Conservation (phyloP, 2,113 vertebrate genomes). For the Ptyas mucosa region DNA sequence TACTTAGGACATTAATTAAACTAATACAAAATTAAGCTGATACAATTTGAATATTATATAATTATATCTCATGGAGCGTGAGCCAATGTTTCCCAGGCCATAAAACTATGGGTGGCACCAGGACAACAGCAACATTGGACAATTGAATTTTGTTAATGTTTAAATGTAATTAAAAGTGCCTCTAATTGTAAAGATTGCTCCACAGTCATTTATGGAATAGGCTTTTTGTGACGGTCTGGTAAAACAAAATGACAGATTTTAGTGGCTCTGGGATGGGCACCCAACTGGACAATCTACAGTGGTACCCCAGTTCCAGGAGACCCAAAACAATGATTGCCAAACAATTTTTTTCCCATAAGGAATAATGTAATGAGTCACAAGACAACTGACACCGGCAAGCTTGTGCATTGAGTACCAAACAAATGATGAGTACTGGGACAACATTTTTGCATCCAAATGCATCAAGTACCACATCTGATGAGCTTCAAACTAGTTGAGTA, state of each 20-base stretch:
- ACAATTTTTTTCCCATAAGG: no score
- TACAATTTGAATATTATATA: background rate
- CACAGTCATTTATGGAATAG: background rate
- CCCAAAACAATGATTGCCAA: no score
- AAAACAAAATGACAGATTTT: background rate
- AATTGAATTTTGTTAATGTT: background rate
- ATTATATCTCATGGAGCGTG: background rate
- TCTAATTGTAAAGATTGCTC: background rate
- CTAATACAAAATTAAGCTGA: background rate
- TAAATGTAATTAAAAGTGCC: background rate
- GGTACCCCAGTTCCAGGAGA: no score
- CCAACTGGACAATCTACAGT: no score
- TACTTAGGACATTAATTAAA: background rate
- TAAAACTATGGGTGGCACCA: background rate
- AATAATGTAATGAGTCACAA: no score
- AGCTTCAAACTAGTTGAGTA: no score
- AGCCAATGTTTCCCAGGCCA: background rate
- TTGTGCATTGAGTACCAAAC: no score
- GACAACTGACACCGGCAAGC: no score
- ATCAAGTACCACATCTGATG: no score
- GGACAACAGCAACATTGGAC: background rate
- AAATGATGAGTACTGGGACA: no score
- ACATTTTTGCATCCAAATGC: no score
- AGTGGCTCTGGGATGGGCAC: background rate
- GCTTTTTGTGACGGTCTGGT: background rate